Evolutionary conservation across 2,113 vertebrate species (phyloP).

Genomic region (Tragelaphus scriptus): DNA sequence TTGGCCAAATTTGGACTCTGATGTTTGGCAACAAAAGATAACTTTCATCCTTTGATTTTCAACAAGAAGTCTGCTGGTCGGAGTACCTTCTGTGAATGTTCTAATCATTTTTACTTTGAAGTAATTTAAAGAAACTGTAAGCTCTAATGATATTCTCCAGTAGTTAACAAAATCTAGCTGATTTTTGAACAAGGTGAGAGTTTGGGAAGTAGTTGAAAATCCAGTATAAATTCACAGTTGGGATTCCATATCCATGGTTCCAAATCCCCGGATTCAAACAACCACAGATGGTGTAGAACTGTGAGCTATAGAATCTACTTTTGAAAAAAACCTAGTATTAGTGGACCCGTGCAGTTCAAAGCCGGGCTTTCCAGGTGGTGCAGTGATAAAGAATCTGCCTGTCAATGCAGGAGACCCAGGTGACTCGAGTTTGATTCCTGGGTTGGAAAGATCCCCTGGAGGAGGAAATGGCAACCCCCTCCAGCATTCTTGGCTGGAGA

Average conservation of each 20-base stretch:
- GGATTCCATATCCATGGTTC: not conserved
- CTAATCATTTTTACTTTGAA: not conserved
- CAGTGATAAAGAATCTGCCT: not conserved
- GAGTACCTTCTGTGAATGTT: not conserved
- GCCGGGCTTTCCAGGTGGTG: not conserved
- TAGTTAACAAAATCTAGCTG: not conserved
- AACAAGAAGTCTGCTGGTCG: not conserved
- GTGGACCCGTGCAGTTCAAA: not conserved
- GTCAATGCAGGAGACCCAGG: not conserved
- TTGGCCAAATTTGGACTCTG: not conserved
- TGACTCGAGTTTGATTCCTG: not conserved
- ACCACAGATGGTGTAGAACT: not conserved
- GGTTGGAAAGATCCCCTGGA: not conserved
- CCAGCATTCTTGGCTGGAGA: not conserved
- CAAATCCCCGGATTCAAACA: not conserved
- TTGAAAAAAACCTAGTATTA: not conserved
- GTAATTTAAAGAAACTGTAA: not conserved
- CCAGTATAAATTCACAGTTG: not conserved
- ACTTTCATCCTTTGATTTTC: not conserved
- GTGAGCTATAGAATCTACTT: not conserved
- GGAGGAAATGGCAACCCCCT: not conserved
- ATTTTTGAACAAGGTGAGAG: not conserved
- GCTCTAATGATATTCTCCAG: not conserved
- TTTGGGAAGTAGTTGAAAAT: not conserved
- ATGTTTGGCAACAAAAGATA: not conserved